These are phyloP conservation scores for Heteronetta atricapilla DNA, from an alignment of 2,113 vertebrate genomes.

Conservation along the genomic window DNA sequence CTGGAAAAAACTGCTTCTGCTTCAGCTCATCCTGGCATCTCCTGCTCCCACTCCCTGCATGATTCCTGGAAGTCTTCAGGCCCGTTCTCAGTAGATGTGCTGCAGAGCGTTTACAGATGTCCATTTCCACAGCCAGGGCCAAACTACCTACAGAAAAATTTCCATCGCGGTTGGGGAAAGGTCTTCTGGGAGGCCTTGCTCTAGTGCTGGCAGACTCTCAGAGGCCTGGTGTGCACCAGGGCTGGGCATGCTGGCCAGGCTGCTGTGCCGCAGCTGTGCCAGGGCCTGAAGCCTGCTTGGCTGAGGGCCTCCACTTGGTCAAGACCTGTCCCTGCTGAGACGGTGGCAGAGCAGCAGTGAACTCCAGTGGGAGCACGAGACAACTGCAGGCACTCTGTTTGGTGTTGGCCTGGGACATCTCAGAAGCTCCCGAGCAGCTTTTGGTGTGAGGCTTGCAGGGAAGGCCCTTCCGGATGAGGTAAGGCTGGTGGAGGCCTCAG, in stretches of 20 bases:
- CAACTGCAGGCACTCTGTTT: background rate
- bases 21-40: conserved; percentile 1
- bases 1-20: background rate
- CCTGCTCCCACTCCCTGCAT: background rate
- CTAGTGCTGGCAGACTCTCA: background rate
- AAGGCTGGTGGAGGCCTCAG: background rate
- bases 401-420: fast-evolving
- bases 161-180: background rate
- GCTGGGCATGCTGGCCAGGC: background rate
- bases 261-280: background rate
- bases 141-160: background rate
- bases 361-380: background rate
- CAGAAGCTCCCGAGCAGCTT: background rate
- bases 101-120: conserved; percentile 6
- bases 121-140: background rate
- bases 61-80: conserved; percentile 27
- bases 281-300: background rate
- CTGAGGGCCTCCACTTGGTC: background rate
- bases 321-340: background rate
- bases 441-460: background rate
- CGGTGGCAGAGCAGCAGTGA: background rate
- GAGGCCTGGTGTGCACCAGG: fast-evolving
- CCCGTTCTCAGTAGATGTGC: background rate
- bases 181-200: background rate
- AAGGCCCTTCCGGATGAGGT: background rate